phyloP scores from a whole-genome alignment of 37 sponge, comb jelly and placozoan species.

The Ephydatia muelleri region DNA sequence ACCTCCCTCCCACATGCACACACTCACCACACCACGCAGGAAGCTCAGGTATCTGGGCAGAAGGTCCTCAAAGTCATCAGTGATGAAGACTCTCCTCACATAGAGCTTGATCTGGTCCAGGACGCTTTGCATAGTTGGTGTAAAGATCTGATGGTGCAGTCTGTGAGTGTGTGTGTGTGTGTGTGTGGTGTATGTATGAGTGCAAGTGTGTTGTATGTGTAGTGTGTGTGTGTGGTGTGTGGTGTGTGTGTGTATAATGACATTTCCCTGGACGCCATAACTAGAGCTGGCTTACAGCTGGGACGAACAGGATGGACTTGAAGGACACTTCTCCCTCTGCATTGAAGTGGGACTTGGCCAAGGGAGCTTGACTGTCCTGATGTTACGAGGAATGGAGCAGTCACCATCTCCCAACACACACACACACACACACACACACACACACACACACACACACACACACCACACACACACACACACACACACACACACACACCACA shows the following conservation, averaged over 20 bases:
- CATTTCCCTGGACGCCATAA: no score
- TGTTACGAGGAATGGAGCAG: no score
- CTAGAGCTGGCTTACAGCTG: slow-evolving; percentile 60
- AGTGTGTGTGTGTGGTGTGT: neutral
- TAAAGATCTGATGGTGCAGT: slow-evolving; percentile 83
- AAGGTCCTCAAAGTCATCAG: slow-evolving; percentile 96
- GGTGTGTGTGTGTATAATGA: no score
- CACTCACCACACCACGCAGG: slow-evolving; percentile 87
- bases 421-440: no score
- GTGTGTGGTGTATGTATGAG: neutral
- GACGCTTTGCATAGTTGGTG: slow-evolving; percentile 69
- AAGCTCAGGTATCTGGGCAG: slow-evolving; percentile 96
- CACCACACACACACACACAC: no score
- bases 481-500: no score
- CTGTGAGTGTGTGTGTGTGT: slow-evolving; percentile 23
- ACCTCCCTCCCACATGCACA: no score
- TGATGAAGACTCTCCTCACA: slow-evolving; percentile 98
- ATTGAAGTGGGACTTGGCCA: slow-evolving; percentile 94
- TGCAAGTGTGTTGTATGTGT: neutral
- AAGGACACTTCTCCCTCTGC: slow-evolving; percentile 99
- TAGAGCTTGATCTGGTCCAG: slow-evolving; percentile 93
- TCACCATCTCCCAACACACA: no score
- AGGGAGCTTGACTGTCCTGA: slow-evolving; percentile 76
- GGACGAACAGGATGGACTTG: slow-evolving; percentile 92
- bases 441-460: no score